Evolutionary conservation across 2,113 vertebrate genomes (phyloP), one percentile per base, ranked within the genome.

Genomic region (Pipa parva): DNA sequence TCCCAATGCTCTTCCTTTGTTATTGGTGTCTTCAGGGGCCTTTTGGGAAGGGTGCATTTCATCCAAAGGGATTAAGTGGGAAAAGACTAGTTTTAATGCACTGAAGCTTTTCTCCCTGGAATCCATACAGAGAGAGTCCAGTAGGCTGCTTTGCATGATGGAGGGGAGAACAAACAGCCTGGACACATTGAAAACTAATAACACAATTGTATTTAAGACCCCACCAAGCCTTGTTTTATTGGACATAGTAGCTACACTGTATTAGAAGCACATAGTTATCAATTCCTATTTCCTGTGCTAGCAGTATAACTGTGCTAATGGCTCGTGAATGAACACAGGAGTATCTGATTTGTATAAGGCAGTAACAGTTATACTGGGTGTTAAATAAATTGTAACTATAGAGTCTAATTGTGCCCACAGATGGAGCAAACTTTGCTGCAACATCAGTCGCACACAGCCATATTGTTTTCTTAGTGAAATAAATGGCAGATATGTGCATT

Each of bases 111-210:
- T 27, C n/a, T 67, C 54, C 20, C 33, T 13, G 37, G 22, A 24
- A 55, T 55, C 20, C n/a, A 37, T 33, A 42, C n/a, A 27, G 31
- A 20, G 46, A 50, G 45, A 25, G 45, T 21, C 49, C 46, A 50
- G 2, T 31, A 24, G 20, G 54, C 54, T 42, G 57, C 65, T 60
- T 52, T 68, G 25, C 37, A 50, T 61, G 57, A 60, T 17, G 18
- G 29, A n/a, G 58, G 48, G 46, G 57, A 60, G 29, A 60, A 12
- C 13, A 15, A 27, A 45, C 45, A 59, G n/a, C 12, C 24, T 52
- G 57, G 48, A 28, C 22, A 10, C 20, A 24, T 6, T 5, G 17
- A 42, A 52, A 61, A 24, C 49, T 45, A 42, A 28, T 37, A 31
- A 15, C 46, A 22, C 56, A 25, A 2, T 29, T 36, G 29, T 48